Evolutionary conservation across 2,888 invertebrate species (phyloP).

Genomic region (Yponomeuta cagnagella): DNA sequence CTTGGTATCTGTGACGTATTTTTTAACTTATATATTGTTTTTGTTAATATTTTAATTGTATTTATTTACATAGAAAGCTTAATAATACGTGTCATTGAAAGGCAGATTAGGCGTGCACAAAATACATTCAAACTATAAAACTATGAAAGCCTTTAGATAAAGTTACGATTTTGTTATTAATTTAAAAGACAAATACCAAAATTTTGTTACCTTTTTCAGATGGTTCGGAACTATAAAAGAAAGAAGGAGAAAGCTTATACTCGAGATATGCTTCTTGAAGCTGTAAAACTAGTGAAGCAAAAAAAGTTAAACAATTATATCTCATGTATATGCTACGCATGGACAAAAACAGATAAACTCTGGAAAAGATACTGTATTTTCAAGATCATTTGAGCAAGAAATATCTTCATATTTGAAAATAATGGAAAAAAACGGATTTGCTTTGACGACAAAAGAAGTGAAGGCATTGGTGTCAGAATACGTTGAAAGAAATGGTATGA

Average conservation of each 20-base stretch:
- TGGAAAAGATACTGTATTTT: conserved; percentile 27
- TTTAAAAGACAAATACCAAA: background rate
- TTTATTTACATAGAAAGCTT: background rate
- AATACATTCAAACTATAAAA: conserved; percentile 4
- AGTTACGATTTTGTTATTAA: background rate
- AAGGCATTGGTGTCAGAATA: conserved; percentile 15
- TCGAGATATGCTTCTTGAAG: conserved; percentile 16
- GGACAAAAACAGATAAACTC: conserved; percentile 20
- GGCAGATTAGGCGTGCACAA: conserved; percentile 1
- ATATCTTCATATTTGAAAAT: conserved; percentile 24
- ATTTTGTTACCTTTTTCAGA: conserved; percentile 6
- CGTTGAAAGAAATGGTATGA: too few species aligned
- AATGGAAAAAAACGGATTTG: conserved; percentile 33
- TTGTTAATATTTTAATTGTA: conserved; percentile 2
- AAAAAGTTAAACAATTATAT: conserved; percentile 20
- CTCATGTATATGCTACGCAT: background rate
- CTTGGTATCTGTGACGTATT: background rate
- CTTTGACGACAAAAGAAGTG: conserved; percentile 30
- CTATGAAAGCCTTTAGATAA: background rate
- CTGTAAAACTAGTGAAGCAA: conserved; percentile 22
- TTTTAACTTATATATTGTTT: background rate
- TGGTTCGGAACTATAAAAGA: conserved; percentile 7
- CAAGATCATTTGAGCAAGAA: conserved; percentile 24
- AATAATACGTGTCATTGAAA: conserved; percentile 2
- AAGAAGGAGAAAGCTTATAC: conserved; percentile 13